Evolutionary conservation across 1,140 invertebrate genomes (phyloP).

Genomic region (Caenorhabditis remanei): DNA sequence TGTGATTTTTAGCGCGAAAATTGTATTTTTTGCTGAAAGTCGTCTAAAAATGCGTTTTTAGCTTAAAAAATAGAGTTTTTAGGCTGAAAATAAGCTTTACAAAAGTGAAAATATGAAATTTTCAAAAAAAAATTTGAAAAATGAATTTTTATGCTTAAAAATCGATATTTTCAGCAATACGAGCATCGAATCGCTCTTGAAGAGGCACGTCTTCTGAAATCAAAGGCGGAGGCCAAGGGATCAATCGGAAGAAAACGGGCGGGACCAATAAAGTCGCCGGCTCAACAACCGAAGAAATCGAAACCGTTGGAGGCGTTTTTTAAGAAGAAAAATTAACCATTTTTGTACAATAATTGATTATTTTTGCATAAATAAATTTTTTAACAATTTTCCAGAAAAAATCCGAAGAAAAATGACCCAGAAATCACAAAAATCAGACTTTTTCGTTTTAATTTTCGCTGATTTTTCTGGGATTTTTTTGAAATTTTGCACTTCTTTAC

Average conservation of each 20-base stretch:
- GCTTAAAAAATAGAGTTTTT: no score
- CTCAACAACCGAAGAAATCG: slow-evolving; percentile 6
- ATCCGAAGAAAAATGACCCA: no score
- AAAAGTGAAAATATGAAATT: neutral
- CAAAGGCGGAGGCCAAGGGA: neutral
- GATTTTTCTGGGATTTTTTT: no score
- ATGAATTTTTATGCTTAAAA: no score
- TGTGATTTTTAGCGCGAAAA: no score
- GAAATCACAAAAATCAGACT: no score
- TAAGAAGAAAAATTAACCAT: slow-evolving; percentile 3
- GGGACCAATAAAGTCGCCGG: neutral
- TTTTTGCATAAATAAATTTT: neutral
- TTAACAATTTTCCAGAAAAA: neutral
- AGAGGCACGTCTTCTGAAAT: neutral
- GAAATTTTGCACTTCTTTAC: no score
- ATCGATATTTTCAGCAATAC: slow-evolving; percentile 38
- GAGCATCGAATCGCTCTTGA: slow-evolving; percentile 19
- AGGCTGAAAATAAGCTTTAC: no score
- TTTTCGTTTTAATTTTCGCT: no score
- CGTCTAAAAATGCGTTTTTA: no score
- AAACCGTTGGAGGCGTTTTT: slow-evolving; percentile 26
- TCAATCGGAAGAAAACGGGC: neutral
- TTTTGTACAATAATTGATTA: neutral
- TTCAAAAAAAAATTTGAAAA: no score
- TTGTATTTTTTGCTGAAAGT: no score